Base-by-base conservation (phyloP, 2,113 vertebrate species). In the Columba janthina region DNA sequence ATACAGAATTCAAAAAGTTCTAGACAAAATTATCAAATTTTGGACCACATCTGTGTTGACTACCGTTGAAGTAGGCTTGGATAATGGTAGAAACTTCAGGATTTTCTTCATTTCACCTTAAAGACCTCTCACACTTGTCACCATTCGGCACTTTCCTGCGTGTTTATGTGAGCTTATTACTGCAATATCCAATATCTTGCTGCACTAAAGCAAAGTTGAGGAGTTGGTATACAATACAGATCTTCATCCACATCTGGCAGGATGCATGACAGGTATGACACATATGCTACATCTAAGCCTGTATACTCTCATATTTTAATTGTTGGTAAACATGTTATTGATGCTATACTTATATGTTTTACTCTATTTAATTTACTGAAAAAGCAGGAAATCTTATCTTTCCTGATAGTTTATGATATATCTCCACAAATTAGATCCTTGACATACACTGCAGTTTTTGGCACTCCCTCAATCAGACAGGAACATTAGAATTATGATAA, bases 311-410 rank as follows among this genome's bases (percentile, higher is more conserved):
- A 46, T 46, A 46, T 46, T 46, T 18, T 46, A 19, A 46, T 46
- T 46, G 44, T 46, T 46, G 44, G 44, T 19, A 46, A 46, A 46
- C 44, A 46, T 46, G 44, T 46, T 46, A 76, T 73, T 85, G 67
- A 66, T 73, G 38, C 4, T 53, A 11, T 53, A 46, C 14, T 72
- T 36, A 91, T 81, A 53, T 54, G 46, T 89, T 92, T 96, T 94
- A 78, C 58, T 81, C 50, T 80, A 70, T 84, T 88, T 85, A 79
- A 92, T 95, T 91, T 87, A 79, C 77, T 79, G 89, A 44, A 87
- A 89, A 90, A 70, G 25, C 42, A 93, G 62, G 28, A 83, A 91
- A 69, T 74, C 1, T 73, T 70, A 21, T 79, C 91, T 92, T 89
- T 96, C 18, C 31, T 86, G 10, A 7, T 58, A 74, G 15, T 83